Percentiles rank a stretch among this genome's conserved stretches.
Conservation (phyloP, 2,797 vertebrate genomes). For the Syngnathus rostellatus region DNA sequence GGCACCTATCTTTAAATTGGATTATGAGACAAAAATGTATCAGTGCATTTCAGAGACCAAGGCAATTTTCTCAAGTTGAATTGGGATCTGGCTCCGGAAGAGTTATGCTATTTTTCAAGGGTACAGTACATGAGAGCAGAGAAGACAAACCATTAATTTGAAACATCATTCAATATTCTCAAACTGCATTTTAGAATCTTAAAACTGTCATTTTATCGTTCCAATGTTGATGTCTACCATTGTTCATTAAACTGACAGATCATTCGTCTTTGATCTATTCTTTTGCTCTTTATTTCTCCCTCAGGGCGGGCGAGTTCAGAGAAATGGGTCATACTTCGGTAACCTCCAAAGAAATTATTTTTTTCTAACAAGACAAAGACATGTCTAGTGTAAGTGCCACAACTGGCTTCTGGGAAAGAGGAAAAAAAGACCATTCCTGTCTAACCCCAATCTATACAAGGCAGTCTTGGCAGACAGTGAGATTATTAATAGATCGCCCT, state of each 20-base stretch:
- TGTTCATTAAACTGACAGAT: slow-evolving; percentile 3
- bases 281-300: not conserved
- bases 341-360: slow-evolving; percentile 5
- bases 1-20: slow-evolving; percentile 2
- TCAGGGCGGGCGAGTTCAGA: not conserved
- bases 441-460: slow-evolving; percentile 6
- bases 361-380: not conserved
- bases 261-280: not conserved
- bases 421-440: not conserved
- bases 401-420: slow-evolving; percentile 1
- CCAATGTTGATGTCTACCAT: not conserved
- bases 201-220: not conserved
- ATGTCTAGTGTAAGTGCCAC: not conserved
- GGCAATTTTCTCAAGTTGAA: slow-evolving; percentile 1
- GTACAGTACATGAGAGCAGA: not conserved
- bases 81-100: not conserved
- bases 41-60: not conserved
- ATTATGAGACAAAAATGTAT: slow-evolving; percentile 1
- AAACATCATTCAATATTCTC: not conserved
- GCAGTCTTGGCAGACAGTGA: not conserved
- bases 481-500: slow-evolving; percentile 7
- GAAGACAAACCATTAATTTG: not conserved
- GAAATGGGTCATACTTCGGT: not conserved
- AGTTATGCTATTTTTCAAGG: not conserved
- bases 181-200: not conserved